phyloP scores from a whole-genome alignment of 2,797 vertebrate genomes.

The Adelosebastes latens region DNA sequence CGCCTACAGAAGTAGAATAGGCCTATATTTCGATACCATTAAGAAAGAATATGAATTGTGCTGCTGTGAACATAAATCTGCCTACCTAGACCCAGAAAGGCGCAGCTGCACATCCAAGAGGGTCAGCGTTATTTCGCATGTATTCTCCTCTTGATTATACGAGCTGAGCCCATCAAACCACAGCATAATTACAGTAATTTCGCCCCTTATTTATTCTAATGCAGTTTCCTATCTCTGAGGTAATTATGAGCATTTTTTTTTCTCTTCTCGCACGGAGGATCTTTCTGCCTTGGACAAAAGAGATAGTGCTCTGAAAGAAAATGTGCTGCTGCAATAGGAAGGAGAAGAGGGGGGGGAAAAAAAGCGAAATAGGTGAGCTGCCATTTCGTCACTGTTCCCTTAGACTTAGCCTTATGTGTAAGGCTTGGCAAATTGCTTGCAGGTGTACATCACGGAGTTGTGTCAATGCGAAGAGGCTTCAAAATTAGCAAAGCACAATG shows the following conservation, averaged over 20 bases:
- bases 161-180: conserved; percentile 99
- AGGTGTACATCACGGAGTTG: conserved; percentile 96
- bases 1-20: neutral
- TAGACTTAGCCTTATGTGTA: conserved; percentile 83
- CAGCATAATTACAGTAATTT: conserved; percentile 99
- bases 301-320: conserved; percentile 98
- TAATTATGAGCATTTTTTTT: conserved; percentile 99
- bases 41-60: conserved; percentile 60
- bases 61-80: conserved; percentile 56
- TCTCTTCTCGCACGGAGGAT: conserved; percentile 93
- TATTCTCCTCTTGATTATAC: conserved; percentile 99
- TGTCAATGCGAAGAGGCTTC: conserved; percentile 93
- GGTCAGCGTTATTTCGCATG: conserved; percentile 99
- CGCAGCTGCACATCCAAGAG: conserved; percentile 99
- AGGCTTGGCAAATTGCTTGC: conserved; percentile 99
- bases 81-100: conserved; percentile 67
- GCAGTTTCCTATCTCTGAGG: conserved; percentile 99
- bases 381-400: conserved; percentile 90
- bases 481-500: conserved; percentile 96
- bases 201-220: conserved; percentile 99
- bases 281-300: conserved; percentile 99
- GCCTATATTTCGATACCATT: conserved; percentile 49
- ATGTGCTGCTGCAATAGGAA: conserved; percentile 90
- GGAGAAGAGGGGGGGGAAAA: conserved; percentile 6
- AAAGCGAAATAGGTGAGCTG: conserved; percentile 93